Base-by-base conservation (phyloP, 2,888 invertebrate genomes). In the Oeneis ivallda region DNA sequence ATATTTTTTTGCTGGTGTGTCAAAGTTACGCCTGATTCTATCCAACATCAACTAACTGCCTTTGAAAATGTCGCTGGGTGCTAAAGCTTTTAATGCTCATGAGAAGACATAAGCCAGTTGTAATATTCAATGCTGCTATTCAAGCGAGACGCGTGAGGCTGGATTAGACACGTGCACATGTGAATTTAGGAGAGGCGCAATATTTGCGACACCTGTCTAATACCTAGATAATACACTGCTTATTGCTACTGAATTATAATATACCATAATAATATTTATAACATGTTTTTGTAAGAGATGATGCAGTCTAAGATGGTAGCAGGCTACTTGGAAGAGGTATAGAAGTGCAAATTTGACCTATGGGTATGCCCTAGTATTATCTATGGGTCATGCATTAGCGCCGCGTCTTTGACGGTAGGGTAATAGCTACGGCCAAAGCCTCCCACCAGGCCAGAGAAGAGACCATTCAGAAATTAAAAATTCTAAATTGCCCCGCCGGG, bases 161-260 rank as follows among this genome's bases (percentile, higher is more conserved):
- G 54, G 54, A 54, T 37, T 54, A 54, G 37, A 54, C 37, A 54
- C 34, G 37, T 34, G 39, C 54, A 37, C 34, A 34, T 37, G 37
- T 54, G 53, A 54, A 54, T 54, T 39, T 39, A n/a, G 54, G 37
- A 17, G 39, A 34, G 8, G 54, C 39, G 9, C 39, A 34, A 34
- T 54, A 39, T 15, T 34, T 6, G 54, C 3, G 54, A 54, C 39
- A 54, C 37, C 34, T 54, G 54, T 39, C 54, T 54, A 15, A 37
- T 54, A 39, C 17, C 37, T 45, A 34, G 54, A 54, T 54, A 54
- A 59, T 47, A 59, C n/a, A 26, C 59, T 43, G 17, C 19, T 59
- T 47, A 58, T 34, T 47, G 32, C 45, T 47, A 45, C 58, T 45
- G 43, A 47, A 45, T 34, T 58, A 37, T 34, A n/a, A 37, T 37